Conservation (phyloP, 2,113 vertebrate genomes). For the Heterotis niloticus region DNA sequence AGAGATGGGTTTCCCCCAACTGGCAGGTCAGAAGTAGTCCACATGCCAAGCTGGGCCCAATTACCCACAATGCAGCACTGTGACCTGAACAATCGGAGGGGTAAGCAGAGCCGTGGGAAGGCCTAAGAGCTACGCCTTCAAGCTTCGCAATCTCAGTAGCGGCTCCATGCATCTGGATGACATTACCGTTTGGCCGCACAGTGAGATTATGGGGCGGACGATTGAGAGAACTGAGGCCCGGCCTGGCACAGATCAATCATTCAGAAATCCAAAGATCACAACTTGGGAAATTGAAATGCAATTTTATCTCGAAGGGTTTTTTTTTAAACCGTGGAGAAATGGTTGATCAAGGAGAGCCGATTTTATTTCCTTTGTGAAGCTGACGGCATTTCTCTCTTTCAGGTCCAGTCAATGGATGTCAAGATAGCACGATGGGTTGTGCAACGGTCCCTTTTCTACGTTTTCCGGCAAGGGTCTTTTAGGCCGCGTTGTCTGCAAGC, state of each 20-base stretch:
- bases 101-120: constrained; percentile 25
- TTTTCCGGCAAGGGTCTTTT: no score
- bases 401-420: no score
- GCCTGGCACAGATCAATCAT: constrained; percentile 17
- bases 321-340: not conserved
- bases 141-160: constrained; percentile 26
- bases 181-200: constrained; percentile 33
- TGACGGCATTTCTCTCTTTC: no score
- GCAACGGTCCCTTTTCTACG: no score
- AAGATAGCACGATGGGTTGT: no score
- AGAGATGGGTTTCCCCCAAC: not conserved
- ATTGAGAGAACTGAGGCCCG: constrained; percentile 29
- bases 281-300: constrained; percentile 13
- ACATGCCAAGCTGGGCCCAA: constrained; percentile 8
- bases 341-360: not conserved
- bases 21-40: not conserved
- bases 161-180: constrained; percentile 36
- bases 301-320: constrained; percentile 24
- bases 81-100: constrained; percentile 15
- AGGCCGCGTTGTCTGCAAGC: no score
- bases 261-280: constrained; percentile 29
- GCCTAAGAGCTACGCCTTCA: constrained; percentile 14
- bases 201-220: constrained; percentile 29
- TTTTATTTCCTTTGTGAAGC: no score
- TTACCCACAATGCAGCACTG: constrained; percentile 23